A percentile compares a stretch with the other conserved stretches of the same genome.
These are phyloP conservation scores for Lutjanus campechanus DNA, from an alignment of 2,797 vertebrate species.

Conservation along the genomic window DNA sequence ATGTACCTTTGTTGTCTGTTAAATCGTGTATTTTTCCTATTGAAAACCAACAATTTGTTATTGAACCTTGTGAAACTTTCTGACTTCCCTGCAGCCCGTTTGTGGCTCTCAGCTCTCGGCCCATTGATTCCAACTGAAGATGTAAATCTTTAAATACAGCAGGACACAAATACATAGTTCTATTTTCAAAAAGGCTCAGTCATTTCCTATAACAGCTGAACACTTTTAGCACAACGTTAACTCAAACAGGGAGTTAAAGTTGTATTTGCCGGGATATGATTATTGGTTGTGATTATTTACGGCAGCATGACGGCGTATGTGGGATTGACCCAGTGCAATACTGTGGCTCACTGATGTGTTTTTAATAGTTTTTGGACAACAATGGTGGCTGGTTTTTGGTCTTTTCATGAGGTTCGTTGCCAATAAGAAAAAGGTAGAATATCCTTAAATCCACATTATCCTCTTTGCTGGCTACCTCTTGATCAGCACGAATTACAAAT, in stretches of 20 bases:
- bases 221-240: slow-evolving; percentile 18
- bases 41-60: no score
- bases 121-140: slow-evolving; percentile 11
- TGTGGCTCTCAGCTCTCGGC: background rate
- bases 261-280: slow-evolving; percentile 1
- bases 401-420: slow-evolving; percentile 25
- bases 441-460: background rate
- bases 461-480: slow-evolving; percentile 7
- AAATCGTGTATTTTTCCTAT: no score
- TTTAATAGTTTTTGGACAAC: slow-evolving; percentile 29
- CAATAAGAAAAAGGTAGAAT: slow-evolving; percentile 21
- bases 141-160: slow-evolving; percentile 14
- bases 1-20: background rate
- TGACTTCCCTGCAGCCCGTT: background rate
- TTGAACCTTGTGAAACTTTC: background rate
- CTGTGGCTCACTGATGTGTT: slow-evolving; percentile 1
- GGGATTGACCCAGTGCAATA: background rate
- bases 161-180: background rate
- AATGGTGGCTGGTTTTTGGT: background rate
- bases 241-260: slow-evolving; percentile 27
- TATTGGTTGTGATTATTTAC: slow-evolving; percentile 20
- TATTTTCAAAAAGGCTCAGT: slow-evolving; percentile 2
- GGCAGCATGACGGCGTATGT: slow-evolving; percentile 8
- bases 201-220: slow-evolving; percentile 21
- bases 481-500: slow-evolving; percentile 36